phyloP scores from a whole-genome alignment of 2,888 invertebrate species.

The Dasysyrphus tricinctus region DNA sequence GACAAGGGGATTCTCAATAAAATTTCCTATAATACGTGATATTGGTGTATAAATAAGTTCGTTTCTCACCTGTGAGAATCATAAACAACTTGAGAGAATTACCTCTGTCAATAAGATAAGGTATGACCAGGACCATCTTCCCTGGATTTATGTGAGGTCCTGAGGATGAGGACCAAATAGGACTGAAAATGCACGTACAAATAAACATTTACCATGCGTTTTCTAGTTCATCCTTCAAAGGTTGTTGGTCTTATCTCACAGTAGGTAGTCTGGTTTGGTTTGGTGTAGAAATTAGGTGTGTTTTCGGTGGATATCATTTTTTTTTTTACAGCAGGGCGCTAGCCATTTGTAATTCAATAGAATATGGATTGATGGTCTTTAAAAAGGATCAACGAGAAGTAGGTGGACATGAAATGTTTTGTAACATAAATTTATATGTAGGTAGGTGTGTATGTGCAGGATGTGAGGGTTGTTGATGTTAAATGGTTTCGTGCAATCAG shows the following conservation, averaged over 20 bases:
- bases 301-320: slow-evolving; percentile 9
- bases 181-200: neutral
- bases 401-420: neutral
- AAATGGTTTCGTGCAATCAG: neutral
- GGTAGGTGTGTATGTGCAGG: no score
- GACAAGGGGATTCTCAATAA: neutral
- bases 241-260: neutral
- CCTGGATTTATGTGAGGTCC: slow-evolving; percentile 7
- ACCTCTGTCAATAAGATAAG: slow-evolving; percentile 18
- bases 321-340: neutral
- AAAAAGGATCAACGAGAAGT: neutral
- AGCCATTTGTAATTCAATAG: neutral
- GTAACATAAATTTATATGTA: neutral
- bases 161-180: neutral
- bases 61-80: slow-evolving; percentile 29
- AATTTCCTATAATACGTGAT: neutral
- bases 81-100: slow-evolving; percentile 8
- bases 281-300: neutral
- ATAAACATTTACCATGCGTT: neutral
- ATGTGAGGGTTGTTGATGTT: neutral
- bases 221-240: neutral
- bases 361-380: slow-evolving; percentile 25
- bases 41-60: neutral
- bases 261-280: neutral
- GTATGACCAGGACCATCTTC: slow-evolving; percentile 1